Percentiles rank a stretch among this genome's conserved stretches.
These are phyloP conservation scores for Caenorhabditis latens DNA, from an alignment of 1,140 invertebrate species.

Conservation along the genomic window DNA sequence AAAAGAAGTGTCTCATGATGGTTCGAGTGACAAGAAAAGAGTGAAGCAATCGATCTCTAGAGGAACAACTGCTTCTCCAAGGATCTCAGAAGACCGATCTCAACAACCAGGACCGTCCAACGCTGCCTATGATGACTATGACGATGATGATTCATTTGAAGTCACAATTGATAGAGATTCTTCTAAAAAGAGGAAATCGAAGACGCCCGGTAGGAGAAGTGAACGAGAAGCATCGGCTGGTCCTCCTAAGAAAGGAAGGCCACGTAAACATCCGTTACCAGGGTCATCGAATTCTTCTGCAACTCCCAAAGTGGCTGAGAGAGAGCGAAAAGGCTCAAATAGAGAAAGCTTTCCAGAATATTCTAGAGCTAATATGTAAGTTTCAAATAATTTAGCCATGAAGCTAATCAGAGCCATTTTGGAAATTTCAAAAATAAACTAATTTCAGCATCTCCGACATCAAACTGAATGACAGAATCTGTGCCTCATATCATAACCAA, in stretches of 20 bases:
- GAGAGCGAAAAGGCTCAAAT: not conserved
- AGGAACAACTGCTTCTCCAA: not conserved
- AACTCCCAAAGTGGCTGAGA: not conserved
- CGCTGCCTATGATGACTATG: not conserved
- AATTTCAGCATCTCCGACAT: not conserved
- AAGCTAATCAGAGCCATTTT: too few relatives aligned
- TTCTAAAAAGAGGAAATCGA: not conserved
- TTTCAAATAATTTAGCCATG: not conserved
- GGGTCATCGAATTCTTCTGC: not conserved
- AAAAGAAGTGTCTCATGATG: not conserved
- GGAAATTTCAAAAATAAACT: not conserved
- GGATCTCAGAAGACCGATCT: too few relatives aligned
- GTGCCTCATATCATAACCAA: too few relatives aligned
- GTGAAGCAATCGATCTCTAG: not conserved
- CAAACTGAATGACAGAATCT: too few relatives aligned
- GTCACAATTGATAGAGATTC: not conserved
- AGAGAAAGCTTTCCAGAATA: not conserved
- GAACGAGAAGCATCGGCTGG: not conserved
- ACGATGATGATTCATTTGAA: not conserved
- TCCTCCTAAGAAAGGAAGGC: conserved; percentile 28
- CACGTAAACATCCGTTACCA: not conserved
- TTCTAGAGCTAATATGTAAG: conserved; percentile 20
- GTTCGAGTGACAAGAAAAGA: not conserved
- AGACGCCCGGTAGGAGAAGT: not conserved
- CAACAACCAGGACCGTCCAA: not conserved